phyloP scores from a whole-genome alignment of 2,113 vertebrate genomes.

The Tauraco erythrolophus region DNA sequence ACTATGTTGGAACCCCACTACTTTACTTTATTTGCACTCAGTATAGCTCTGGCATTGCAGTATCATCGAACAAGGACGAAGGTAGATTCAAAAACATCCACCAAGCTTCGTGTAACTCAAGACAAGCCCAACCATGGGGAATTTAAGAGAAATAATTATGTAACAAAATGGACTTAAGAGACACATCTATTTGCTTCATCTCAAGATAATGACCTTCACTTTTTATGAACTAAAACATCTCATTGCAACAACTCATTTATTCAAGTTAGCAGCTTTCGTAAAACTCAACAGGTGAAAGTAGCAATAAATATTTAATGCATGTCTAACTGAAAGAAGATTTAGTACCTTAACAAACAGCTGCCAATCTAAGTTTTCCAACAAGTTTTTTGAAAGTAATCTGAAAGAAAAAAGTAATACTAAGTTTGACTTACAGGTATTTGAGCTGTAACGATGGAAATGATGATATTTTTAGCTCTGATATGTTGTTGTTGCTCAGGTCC shows the following conservation, averaged over 20 bases:
- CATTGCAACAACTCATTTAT: background rate
- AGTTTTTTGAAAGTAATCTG: background rate
- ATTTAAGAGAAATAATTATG: too few relatives aligned
- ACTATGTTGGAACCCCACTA: background rate
- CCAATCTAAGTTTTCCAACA: background rate
- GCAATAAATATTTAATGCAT: background rate
- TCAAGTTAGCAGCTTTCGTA: background rate
- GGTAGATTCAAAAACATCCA: background rate
- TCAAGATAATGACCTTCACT: background rate
- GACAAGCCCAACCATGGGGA: background rate
- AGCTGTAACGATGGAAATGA: slow-evolving; percentile 88
- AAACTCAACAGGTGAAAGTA: background rate
- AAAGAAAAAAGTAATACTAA: background rate
- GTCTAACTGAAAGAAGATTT: background rate
- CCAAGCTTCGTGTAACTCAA: background rate
- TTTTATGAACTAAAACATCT: background rate
- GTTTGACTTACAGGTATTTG: slow-evolving; percentile 89
- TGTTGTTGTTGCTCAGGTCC: slow-evolving; percentile 92
- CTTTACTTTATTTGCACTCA: background rate
- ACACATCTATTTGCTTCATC: background rate
- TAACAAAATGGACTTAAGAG: too few relatives aligned
- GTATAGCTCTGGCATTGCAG: background rate
- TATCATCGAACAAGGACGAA: background rate
- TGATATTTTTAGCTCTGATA: slow-evolving; percentile 82
- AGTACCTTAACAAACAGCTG: background rate